Percentiles rank a stretch among this genome's conserved stretches.
Evolutionary conservation across 2,113 vertebrate genomes (phyloP).

Genomic region (Otis tarda): DNA sequence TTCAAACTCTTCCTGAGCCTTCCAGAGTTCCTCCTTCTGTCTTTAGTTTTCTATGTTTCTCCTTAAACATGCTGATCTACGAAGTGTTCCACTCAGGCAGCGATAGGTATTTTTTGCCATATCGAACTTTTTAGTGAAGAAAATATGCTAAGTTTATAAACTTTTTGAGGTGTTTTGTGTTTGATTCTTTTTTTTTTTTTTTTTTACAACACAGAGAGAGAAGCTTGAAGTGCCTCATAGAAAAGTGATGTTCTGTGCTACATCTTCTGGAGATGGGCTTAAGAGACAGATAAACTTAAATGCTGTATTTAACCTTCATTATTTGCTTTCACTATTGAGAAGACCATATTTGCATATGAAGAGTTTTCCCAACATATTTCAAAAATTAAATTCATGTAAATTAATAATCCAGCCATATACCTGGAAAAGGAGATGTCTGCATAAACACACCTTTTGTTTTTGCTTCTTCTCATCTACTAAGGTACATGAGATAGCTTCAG

Average conservation of each 20-base stretch:
- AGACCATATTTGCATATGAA: conserved; percentile 41
- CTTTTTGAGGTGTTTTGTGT: not conserved
- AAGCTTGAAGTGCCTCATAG: not conserved
- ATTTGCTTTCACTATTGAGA: conserved; percentile 27
- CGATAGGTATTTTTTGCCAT: not conserved
- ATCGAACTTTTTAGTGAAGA: not conserved
- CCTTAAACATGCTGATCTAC: not conserved
- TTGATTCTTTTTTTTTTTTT: not conserved
- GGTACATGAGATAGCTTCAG: conserved; percentile 1
- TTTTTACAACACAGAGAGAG: not conserved
- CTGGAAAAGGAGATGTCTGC: conserved; percentile 1
- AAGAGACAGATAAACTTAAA: not conserved
- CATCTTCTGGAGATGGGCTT: not conserved
- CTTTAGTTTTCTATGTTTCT: not conserved
- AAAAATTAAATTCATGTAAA: conserved; percentile 29
- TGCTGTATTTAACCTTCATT: not conserved
- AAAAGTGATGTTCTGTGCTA: not conserved
- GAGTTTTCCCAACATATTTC: not conserved
- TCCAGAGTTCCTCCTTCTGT: not conserved
- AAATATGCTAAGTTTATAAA: not conserved
- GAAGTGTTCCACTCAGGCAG: not conserved
- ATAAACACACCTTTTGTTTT: not conserved
- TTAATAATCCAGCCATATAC: conserved; percentile 15
- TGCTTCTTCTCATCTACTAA: not conserved
- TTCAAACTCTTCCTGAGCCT: not conserved